Conservation (phyloP, 2,888 invertebrate genomes). For the Drosophila heteroneura region DNA sequence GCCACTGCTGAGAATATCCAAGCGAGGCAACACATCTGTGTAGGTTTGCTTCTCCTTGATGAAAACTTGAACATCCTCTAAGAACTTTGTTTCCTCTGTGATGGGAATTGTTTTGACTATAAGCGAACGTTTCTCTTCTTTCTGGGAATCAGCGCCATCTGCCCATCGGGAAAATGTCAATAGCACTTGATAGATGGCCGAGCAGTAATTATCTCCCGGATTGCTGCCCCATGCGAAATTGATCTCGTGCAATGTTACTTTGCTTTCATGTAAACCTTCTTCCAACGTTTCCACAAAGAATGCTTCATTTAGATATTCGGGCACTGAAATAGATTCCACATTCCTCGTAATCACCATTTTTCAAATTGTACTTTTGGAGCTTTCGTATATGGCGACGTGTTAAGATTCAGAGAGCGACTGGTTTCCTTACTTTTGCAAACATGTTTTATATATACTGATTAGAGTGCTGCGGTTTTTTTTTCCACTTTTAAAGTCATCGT, state of each 20-base stretch:
- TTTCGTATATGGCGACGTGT: background rate
- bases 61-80: constrained; percentile 85
- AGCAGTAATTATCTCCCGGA: constrained; percentile 83
- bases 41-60: constrained; percentile 85
- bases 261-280: constrained; percentile 72
- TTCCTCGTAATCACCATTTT: constrained; percentile 64
- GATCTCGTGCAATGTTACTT: constrained; percentile 66
- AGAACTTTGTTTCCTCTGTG: constrained; percentile 69
- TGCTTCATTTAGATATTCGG: constrained; percentile 69
- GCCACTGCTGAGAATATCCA: constrained; percentile 83
- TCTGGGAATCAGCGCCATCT: constrained; percentile 28
- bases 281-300: constrained; percentile 81
- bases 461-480: constrained; percentile 3
- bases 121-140: constrained; percentile 65
- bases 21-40: constrained; percentile 83
- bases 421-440: background rate
- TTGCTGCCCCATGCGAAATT: constrained; percentile 80
- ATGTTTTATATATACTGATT: constrained; percentile 29
- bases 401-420: constrained; percentile 26
- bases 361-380: background rate
- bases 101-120: constrained; percentile 83
- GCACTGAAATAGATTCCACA: constrained; percentile 65
- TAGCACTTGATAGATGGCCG: constrained; percentile 79
- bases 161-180: constrained; percentile 57
- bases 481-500: background rate